Evolutionary conservation across 2,797 vertebrate species (phyloP).

Genomic region (Trematomus bernacchii): DNA sequence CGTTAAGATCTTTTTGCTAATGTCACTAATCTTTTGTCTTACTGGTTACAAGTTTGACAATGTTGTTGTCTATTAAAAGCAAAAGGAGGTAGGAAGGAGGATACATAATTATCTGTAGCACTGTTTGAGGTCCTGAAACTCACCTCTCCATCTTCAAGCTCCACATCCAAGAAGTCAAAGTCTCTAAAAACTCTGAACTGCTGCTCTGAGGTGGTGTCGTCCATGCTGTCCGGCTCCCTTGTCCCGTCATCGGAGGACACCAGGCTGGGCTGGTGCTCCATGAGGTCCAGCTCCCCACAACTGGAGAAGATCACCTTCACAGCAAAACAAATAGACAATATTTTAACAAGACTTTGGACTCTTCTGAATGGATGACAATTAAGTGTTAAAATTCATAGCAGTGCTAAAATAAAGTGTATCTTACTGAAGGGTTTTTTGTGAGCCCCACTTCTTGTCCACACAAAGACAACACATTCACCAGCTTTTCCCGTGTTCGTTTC

Average conservation of each 20-base stretch:
- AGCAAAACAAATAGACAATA: not conserved
- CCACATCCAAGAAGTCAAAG: slow-evolving; percentile 99
- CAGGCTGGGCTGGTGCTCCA: slow-evolving; percentile 95
- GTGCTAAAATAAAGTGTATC: slow-evolving; percentile 28
- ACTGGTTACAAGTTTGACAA: not conserved
- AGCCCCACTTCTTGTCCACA: slow-evolving; percentile 98
- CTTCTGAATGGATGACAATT: not conserved
- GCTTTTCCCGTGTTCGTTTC: slow-evolving; percentile 97
- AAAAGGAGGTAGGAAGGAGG: not conserved
- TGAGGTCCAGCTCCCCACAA: slow-evolving; percentile 96
- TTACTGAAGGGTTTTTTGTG: slow-evolving; percentile 98
- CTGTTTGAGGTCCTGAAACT: slow-evolving; percentile 25
- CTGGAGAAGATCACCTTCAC: slow-evolving; percentile 97
- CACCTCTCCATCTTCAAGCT: slow-evolving; percentile 99
- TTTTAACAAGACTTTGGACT: not conserved
- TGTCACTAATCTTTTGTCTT: not conserved
- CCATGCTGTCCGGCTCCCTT: slow-evolving; percentile 91
- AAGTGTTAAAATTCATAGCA: not conserved
- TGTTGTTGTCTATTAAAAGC: not conserved
- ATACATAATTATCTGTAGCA: not conserved
- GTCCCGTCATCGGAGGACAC: slow-evolving; percentile 94
- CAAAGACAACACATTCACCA: slow-evolving; percentile 96
- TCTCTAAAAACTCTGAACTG: slow-evolving; percentile 98
- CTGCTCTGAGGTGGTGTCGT: slow-evolving; percentile 96
- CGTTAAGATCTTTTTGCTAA: slow-evolving; percentile 1